phyloP scores from a whole-genome alignment of 2,797 vertebrate genomes.

The Paramormyrops hopkinsi region DNA sequence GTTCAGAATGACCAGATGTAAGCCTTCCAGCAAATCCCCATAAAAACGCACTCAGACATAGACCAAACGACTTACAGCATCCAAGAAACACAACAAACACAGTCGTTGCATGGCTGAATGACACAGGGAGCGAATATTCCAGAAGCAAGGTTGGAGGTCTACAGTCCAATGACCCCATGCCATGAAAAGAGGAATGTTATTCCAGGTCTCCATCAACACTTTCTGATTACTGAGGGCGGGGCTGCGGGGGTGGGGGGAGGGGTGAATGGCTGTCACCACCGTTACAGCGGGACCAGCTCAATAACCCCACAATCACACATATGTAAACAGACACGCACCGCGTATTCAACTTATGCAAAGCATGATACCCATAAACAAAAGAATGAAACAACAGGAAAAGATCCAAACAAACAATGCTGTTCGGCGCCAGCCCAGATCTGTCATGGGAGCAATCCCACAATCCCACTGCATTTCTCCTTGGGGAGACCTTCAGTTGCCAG shows the following conservation, averaged over 20 bases:
- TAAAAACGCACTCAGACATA: background rate
- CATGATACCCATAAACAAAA: background rate
- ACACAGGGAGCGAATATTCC: background rate
- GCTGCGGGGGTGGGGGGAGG: background rate
- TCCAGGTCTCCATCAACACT: background rate
- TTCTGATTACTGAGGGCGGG: background rate
- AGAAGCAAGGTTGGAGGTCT: background rate
- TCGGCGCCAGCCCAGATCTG: background rate
- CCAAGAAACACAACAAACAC: background rate
- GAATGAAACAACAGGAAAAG: background rate
- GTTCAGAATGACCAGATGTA: background rate
- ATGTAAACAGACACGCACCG: background rate
- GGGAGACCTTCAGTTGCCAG: background rate
- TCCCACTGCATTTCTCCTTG: background rate
- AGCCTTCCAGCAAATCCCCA: background rate
- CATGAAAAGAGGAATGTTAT: background rate
- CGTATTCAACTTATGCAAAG: background rate
- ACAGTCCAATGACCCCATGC: background rate
- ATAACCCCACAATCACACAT: background rate
- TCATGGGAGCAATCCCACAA: background rate
- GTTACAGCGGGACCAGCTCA: background rate
- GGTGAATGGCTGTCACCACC: background rate
- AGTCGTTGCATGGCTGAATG: background rate
- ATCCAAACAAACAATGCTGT: background rate
- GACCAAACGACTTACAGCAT: background rate